Evolutionary conservation across 2,797 vertebrate species (phyloP), one percentile per base, ranked within the genome.

Genomic region (Triplophysa bombifrons): DNA sequence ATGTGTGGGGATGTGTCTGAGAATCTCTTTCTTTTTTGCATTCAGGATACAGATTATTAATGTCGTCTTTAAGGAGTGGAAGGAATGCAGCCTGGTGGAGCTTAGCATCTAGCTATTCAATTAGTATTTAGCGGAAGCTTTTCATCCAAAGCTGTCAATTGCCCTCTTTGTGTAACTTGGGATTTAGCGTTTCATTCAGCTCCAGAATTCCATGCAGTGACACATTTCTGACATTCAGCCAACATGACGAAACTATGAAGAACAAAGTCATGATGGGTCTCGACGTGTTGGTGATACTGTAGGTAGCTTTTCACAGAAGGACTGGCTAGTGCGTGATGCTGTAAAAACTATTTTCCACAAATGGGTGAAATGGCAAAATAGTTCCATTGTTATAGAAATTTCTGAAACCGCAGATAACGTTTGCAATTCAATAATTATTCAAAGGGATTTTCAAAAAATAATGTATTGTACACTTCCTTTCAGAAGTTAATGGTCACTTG

Each of bases 181-280:
- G 53, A 48, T 76, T 68, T 56, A 67, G 74, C 46, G 74, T 68
- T 64, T 69, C 19, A 50, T 69, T 76, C 41, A 76, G 58, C 41
- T 60, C 27, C 19, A 76, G 19, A 73, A 58, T 41, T 27, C 41
- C 58, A 48, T 60, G 41, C 56, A 48, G 12, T 1, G 27, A 68
- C 65, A 75, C 53, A 56, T 58, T 76, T 77, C 75, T 69, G 25
- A 44, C 19, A 60, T 48, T 77, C 19, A 69, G 53, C 67, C 41
- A 34, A 30, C 1, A 11, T 69, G 38, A 76, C 58, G 64, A 68
- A 76, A 76, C 67, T 67, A 58, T 38, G 38, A 76, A 12, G 8
- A 66, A 66, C 20, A 53, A 65, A 44, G 25, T 76, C 63, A 56
- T 17, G 0, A 56, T 58, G 51, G 17, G 17, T 30, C 38, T 58